Base-by-base conservation (phyloP, 1,140 invertebrate species). In the Spodoptera frugiperda region DNA sequence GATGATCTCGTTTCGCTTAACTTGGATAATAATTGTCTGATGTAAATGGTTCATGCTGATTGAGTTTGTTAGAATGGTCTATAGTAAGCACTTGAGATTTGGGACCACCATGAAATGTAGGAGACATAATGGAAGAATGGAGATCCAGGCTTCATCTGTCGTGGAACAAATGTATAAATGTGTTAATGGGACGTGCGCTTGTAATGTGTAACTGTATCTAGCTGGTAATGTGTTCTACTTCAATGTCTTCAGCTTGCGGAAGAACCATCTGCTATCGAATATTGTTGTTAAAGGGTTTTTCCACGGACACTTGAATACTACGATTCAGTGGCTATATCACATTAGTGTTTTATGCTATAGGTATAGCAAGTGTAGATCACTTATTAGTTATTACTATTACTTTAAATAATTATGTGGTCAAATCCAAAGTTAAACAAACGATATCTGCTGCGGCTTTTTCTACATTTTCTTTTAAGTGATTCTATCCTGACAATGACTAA, bases 11-110 rank as follows among this genome's bases (percentile, higher is more conserved):
- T 90, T 88, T 86, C 84, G 85, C 81, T 84, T 79, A 82, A 78
- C 79, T 71, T 82, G 65, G 76, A 79, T 83, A 77, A 85, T 90
- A 87, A 83, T 88, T 73, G 75, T 33, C 33, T 6, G 17, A 67
- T 61, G 75, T 80, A 85, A 91, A 90, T 91, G 87, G 87, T 83
- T 82, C 80, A 89, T 81, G 84, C 79, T 78, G 83, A 80, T 86
- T 87, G 81, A 81, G 80, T 84, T 80, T 44, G 55, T 61, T 85
- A 67, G 79, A 83, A 84, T 85, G 57, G 21, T 65, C 88, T 89
- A 84, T 88, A 79, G 85, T 87, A 88, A 90, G 89, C 86, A 88
- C 89, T 91, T 85, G 79, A 91, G 85, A 83, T 85, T 83, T 80
- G 44, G 67, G 89, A 92, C 88, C 90, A 91, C 90, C 89, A 83